A percentile compares a stretch with the other conserved stretches of the same genome.
Conservation (phyloP, 2,113 vertebrate species). For the Cinclus mexicanus region DNA sequence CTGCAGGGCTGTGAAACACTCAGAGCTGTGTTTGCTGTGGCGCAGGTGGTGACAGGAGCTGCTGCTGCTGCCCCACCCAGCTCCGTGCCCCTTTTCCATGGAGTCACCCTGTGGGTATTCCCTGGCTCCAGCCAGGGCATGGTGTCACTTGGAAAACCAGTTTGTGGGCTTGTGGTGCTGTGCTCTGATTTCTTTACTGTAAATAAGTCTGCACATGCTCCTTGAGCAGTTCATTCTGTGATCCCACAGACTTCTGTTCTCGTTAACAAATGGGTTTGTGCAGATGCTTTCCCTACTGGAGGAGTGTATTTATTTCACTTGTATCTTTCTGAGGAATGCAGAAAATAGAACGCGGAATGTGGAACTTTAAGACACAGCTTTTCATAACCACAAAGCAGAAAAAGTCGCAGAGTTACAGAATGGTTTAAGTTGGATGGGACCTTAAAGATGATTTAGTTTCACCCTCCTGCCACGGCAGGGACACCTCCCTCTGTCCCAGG, state of each 20-base stretch:
- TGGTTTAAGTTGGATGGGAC: background rate
- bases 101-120: constrained; percentile 7
- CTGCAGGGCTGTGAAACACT: background rate
- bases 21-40: background rate
- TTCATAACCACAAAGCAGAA: background rate
- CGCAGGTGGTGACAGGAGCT: background rate
- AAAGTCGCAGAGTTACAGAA: background rate
- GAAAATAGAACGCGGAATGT: fast-evolving
- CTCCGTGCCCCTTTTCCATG: background rate
- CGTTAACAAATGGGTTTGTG: background rate
- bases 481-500: background rate
- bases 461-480: background rate
- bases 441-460: background rate
- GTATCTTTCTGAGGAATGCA: background rate
- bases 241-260: background rate
- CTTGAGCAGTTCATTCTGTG: background rate
- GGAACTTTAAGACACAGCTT: background rate
- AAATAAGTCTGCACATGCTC: background rate
- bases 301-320: background rate
- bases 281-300: background rate
- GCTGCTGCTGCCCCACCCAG: background rate
- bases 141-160: background rate
- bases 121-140: background rate
- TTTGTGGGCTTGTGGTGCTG: background rate
- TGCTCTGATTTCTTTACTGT: background rate